Evolutionary conservation across 92 coral and sea anemone genomes (phyloP).

Genomic region (Actinostola sp.): DNA sequence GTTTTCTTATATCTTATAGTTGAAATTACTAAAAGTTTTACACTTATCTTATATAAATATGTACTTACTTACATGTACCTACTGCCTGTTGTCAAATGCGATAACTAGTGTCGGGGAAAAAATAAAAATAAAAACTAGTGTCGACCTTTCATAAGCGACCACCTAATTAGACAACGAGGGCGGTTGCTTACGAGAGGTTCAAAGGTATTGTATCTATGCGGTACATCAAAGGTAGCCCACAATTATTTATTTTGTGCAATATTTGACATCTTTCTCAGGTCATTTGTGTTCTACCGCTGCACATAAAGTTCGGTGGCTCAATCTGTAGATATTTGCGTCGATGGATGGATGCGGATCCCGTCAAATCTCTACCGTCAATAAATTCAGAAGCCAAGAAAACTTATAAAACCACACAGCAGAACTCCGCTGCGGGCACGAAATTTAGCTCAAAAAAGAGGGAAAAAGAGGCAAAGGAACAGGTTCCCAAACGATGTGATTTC

Average conservation of each 20-base stretch:
- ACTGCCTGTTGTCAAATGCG: no score
- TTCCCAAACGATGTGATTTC: neutral
- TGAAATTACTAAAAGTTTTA: no score
- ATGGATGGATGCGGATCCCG: slow-evolving; percentile 75
- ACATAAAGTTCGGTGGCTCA: slow-evolving; percentile 89
- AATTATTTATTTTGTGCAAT: neutral
- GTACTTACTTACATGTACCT: no score
- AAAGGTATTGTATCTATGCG: no score
- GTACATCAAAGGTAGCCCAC: no score
- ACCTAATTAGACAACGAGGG: no score
- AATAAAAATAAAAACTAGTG: no score
- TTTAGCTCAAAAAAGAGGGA: slow-evolving; percentile 6
- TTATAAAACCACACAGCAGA: neutral
- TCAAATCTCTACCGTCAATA: slow-evolving; percentile 1
- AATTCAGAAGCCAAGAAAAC: slow-evolving; percentile 24
- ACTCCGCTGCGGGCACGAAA: neutral
- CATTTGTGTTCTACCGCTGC: slow-evolving; percentile 76
- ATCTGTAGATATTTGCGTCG: slow-evolving; percentile 89
- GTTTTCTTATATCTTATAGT: no score
- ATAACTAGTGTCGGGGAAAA: no score
- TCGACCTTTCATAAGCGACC: no score
- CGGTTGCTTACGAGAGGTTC: neutral
- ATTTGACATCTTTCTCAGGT: slow-evolving; percentile 50
- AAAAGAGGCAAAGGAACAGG: slow-evolving; percentile 11
- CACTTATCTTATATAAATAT: no score